Evolutionary conservation across 2,888 invertebrate species (phyloP), one percentile per base, ranked within the genome.

Genomic region (Zygogramma bicolorata): DNA sequence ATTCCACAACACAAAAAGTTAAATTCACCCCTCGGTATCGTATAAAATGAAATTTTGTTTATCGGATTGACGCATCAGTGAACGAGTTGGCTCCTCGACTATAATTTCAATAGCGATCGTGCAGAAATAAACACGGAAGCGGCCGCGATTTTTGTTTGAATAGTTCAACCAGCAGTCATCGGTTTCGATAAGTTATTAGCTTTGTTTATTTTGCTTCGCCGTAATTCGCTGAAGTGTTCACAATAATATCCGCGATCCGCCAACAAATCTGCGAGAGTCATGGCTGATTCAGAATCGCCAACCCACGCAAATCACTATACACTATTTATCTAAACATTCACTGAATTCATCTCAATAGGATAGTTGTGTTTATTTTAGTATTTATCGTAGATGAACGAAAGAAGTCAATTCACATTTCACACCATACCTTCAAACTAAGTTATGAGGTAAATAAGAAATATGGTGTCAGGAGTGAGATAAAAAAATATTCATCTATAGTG

Each of bases 121-220:
- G 46, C 46, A 46, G 46, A 46, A 46, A 46, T 46, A 18, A 46
- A 46, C 46, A 46, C 46, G 46, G 46, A 46, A 46, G 46, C 46
- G 10, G n/a, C n/a, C 38, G 38, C n/a, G 8, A 20, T 20, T 46
- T 46, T 46, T 7, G 46, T 46, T 46, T 20, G 1, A 46, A 18
- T 46, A 46, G 42, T 7, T 34, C 10, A 34, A 34, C 10, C 13
- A 34, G 34, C 34, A 13, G n/a, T n/a, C n/a, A 34, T 34, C 13
- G 34, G 34, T 8, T 3, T 34, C 46, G 46, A 46, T 46, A 8
- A 46, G 20, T 46, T 46, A 3, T 15, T 0, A 18, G 18, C 20
- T 46, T 10, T 46, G 46, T 46, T 46, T 46, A 46, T 46, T 46
- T 46, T 46, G 46, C 20, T 20, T 18, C 20, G 46, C 18, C 3